phyloP scores from a whole-genome alignment of 2,113 vertebrate species.

The Desmodus rotundus region DNA sequence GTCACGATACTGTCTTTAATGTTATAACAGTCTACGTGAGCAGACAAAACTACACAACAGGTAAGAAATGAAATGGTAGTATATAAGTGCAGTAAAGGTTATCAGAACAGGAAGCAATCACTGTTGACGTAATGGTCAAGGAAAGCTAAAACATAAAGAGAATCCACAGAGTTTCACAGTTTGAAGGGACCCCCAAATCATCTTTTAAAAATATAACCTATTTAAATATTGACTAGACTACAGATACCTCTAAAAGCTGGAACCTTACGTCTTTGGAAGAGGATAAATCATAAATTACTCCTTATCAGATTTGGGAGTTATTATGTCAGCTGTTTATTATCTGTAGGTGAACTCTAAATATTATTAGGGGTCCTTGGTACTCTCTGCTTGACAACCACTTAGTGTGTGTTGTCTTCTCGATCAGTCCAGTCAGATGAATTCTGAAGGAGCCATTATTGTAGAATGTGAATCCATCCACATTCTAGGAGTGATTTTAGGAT shows the following conservation, averaged over 20 bases:
- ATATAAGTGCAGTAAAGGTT: background rate
- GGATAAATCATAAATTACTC: background rate
- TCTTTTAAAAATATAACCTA: background rate
- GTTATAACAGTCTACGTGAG: background rate
- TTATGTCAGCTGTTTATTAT: background rate
- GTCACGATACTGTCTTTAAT: background rate
- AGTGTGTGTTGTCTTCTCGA: background rate
- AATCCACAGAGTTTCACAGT: background rate
- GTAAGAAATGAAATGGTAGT: background rate
- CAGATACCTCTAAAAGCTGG: background rate
- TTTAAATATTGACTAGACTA: background rate
- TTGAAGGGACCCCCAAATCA: background rate
- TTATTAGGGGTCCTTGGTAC: background rate
- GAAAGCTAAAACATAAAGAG: background rate
- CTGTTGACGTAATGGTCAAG: background rate
- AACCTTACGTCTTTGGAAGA: background rate
- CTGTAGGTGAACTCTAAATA: background rate
- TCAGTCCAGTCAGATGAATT: background rate
- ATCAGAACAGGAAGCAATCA: background rate
- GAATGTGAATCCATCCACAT: background rate
- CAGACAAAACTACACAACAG: background rate
- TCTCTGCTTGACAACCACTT: background rate
- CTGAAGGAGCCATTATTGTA: background rate
- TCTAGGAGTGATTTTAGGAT: conserved; percentile 18
- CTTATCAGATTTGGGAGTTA: background rate